Base-by-base conservation (phyloP, 2,888 invertebrate genomes). In the Beris chalybata region DNA sequence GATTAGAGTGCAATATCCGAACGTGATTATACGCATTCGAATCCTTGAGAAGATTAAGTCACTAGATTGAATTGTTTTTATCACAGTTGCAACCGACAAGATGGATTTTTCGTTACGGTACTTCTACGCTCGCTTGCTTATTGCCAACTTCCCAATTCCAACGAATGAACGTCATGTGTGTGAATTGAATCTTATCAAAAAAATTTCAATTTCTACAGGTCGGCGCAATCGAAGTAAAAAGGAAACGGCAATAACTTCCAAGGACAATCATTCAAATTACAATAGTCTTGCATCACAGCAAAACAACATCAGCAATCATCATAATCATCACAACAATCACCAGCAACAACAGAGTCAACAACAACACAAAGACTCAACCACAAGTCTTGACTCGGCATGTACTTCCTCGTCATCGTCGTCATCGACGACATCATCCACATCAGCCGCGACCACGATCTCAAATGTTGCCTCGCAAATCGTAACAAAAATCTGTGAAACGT, bases 401-500 rank as follows among this genome's bases (percentile, higher is more conserved):
- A 72, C 71, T 63, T 68, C 71, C 29, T 71, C 71, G 38, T 65
- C 65, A 9, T 63, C 74, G 71, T 0, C 74, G 71, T 0, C 70
- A 44, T 73, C 74, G 12, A 72, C 74, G 55, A 73, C 75, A 22
- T 71, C 74, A 13, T 74, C 76, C 47, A 74, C 76, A 38, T 72
- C 76, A n/a, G 74, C 76, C 65, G 73, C 76, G 67, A 72, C 75
- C 11, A 74, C 76, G 69, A 77, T 79, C 69, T 75, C 79, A 63
- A 76, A 79, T 70, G 70, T 80, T 68, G 79, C 79, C 72, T 76
- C 79, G 71, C 79, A 79, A 72, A 77, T 79, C 53, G 79, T 80
- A 58, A 74, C 78, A 29, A 80, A 80, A 74, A 78, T 80, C 65
- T 81, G 81, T 68, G 81, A 80, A 68, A 76, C 77, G 11, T 81